Percentiles rank a stretch among this genome's conserved stretches.
phyloP scores from a whole-genome alignment of 2,797 vertebrate species.

The Acomys russatus region DNA sequence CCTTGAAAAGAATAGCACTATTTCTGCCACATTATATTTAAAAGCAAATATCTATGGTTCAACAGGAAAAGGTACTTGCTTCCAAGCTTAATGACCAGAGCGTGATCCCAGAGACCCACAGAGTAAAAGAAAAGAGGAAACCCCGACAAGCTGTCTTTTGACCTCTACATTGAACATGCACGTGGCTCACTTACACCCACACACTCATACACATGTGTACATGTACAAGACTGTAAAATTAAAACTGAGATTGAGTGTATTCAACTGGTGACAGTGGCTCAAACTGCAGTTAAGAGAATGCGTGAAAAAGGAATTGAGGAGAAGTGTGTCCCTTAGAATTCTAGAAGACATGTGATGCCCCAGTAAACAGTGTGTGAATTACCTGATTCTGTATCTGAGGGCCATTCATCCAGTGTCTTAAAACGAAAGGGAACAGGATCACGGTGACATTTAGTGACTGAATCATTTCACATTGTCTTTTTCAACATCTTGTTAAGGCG shows the following conservation, averaged over 20 bases:
- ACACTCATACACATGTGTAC: neutral
- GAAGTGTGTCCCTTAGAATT: neutral
- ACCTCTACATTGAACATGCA: too few relatives aligned
- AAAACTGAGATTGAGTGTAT: neutral
- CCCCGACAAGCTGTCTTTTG: neutral
- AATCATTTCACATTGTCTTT: constrained; percentile 28
- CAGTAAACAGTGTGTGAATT: neutral
- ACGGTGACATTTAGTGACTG: neutral
- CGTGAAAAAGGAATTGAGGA: neutral
- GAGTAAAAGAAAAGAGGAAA: neutral
- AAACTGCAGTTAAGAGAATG: neutral
- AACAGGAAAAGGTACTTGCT: neutral
- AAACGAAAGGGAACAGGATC: constrained; percentile 18
- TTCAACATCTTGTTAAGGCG: constrained; percentile 28
- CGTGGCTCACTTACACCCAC: neutral
- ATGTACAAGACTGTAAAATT: neutral
- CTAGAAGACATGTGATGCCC: too few relatives aligned
- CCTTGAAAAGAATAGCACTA: neutral
- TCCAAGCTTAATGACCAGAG: too few relatives aligned
- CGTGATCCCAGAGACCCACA: neutral
- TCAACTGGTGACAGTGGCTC: neutral
- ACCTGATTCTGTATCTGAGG: neutral
- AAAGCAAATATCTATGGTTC: neutral
- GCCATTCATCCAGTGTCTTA: neutral
- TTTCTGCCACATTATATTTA: neutral